Percentiles rank a stretch among this genome's conserved stretches.
These are phyloP conservation scores for Heliconius cydno DNA, from an alignment of 2,888 invertebrate genomes.

Conservation along the genomic window DNA sequence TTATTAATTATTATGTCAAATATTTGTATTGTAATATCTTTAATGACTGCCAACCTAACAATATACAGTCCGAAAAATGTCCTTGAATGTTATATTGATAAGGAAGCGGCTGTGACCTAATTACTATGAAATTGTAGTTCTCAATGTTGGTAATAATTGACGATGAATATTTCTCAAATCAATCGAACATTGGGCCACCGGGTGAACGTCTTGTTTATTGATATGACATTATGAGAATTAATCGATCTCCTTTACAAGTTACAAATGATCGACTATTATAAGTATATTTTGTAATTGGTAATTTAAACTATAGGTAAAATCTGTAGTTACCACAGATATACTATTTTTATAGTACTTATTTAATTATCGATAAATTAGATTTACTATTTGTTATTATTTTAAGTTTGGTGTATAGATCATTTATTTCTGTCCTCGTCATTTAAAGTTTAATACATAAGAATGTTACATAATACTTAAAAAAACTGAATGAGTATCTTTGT, in stretches of 20 bases:
- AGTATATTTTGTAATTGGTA: conserved; percentile 9
- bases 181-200: conserved; percentile 58
- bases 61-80: neutral
- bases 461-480: no score
- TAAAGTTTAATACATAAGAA: no score
- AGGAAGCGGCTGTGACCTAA: conserved; percentile 7
- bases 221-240: conserved; percentile 67
- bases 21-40: neutral
- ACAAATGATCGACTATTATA: conserved; percentile 22
- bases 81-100: conserved; percentile 17
- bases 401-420: no score
- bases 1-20: neutral
- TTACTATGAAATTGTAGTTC: conserved; percentile 28
- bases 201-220: conserved; percentile 78
- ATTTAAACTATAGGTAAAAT: neutral
- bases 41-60: neutral
- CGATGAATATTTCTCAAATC: conserved; percentile 52
- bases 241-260: conserved; percentile 55
- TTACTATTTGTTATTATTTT: no score
- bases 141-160: conserved; percentile 48
- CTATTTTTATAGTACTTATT: no score
- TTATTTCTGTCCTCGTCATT: no score
- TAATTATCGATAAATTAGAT: no score
- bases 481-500: neutral
- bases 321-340: neutral